Evolutionary conservation across 2,113 vertebrate species (phyloP), one percentile per base, ranked within the genome.

Genomic region (Phodopus roborovskii): DNA sequence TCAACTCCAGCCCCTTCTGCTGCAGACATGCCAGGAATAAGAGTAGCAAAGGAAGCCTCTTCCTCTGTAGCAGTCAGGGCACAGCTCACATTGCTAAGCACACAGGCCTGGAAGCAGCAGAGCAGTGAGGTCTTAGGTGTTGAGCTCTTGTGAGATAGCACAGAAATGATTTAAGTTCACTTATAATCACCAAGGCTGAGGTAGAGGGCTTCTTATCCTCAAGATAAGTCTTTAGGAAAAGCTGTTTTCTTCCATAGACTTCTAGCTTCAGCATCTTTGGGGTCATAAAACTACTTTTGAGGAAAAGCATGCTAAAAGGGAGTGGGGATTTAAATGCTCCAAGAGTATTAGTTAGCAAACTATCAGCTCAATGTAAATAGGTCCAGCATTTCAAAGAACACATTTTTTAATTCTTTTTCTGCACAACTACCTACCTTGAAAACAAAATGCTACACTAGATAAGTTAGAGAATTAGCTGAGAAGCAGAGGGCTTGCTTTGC

Each of bases 301-400:
- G 16, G 3, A 0, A 7, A 91, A 71, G 62, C 30, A 89, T 64
- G 20, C 12, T 81, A 53, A 96, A 96, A 90, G 87, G 17, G 16
- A 87, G 66, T 64, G 28, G 84, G 83, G 90, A 77, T 82, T 73
- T 42, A 83, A 87, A 78, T 30, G 33, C 4, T 66, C 6, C 7
- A 70, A 73, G 24, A 88, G 10, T 82, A 73, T 92, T 36, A 79
- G 48, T 88, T 39, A 82, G 48, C 85, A 81, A 93, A 92, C 50
- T 53, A 94, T 58, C 19, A 91, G 16, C 30, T 81, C 24, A 75
- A 66, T 9, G 30, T 19, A 68, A 90, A 94, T 20, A 60, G 28
- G 24, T 16, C 89, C 48, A 92, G n/a, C 30, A 62, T 77, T 84
- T 94, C 95, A 83, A 50, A 66, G 89, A 19, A 89, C 7, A 30